Base-by-base conservation (phyloP, 2,797 vertebrate species). In the Phaenicophaeus curvirostris region DNA sequence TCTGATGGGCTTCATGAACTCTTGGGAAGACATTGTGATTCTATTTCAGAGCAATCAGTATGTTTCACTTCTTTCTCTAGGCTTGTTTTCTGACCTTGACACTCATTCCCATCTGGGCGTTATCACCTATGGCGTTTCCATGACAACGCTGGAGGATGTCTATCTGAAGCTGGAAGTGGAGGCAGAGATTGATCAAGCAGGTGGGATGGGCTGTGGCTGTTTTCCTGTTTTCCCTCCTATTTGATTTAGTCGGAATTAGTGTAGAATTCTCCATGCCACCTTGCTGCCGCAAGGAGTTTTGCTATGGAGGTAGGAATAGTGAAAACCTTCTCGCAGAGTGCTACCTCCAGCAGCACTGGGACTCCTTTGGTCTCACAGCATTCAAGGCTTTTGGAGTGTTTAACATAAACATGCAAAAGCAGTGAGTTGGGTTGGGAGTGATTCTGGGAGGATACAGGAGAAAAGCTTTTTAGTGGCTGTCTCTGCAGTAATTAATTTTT, bases 71-170 rank as follows among this genome's bases (percentile, higher is more conserved):
- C 35, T 90, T 37, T 57, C 92, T 92, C 73, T 7, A 99, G 99
- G 98, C 18, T 96, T 99, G 96, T 99, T 99, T 98, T 98, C 98
- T 5, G 98, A 98, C 96, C 97, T 99, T 7, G 99, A 99, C 96
- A 97, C 95, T 77, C 98, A 98, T 65, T 98, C 98, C 61, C 90
- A 98, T 85, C 96, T 99, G 94, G 99, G 99, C 7, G 97, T 99
- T 51, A 98, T 98, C 96, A 99, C 98, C 96, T 99, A 99, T 0
- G 99, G 99, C 0, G 99, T 99, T 96, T 99, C 99, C 95, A 99
- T 99, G 99, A 99, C 99, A 1, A 99, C 99, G 0, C 97, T 99
- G 97, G 99, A 99, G 97, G 99, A 99, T 67, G 99, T 99, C 31
- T 99, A 99, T 84, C 98, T 99, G 82, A 99, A 99, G 85, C 95